A percentile compares a stretch with the other conserved stretches of the same genome.
These are phyloP conservation scores for Callipepla squamata DNA, from an alignment of 2,113 vertebrate genomes.

Conservation along the genomic window DNA sequence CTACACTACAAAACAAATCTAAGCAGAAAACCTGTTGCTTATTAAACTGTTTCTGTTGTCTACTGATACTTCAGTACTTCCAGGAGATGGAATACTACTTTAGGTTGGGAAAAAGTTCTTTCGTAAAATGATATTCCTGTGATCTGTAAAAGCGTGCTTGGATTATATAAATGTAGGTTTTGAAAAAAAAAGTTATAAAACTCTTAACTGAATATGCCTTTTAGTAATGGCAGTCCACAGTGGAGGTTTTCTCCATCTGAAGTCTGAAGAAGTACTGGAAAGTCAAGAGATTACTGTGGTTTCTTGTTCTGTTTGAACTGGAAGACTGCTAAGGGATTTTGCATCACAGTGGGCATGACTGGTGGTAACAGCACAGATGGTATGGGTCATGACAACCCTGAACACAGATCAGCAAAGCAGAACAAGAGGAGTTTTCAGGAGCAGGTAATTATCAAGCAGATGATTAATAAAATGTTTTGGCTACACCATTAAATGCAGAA, in stretches of 20 bases:
- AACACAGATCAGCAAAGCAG: not conserved
- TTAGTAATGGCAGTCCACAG: not conserved
- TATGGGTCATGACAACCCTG: not conserved
- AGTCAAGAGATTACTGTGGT: not conserved
- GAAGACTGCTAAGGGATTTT: not conserved
- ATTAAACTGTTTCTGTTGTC: not conserved
- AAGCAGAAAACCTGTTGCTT: not conserved
- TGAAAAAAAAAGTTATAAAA: not conserved
- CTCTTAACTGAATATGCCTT: not conserved
- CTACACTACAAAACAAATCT: not conserved
- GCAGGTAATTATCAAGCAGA: not conserved
- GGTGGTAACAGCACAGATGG: not conserved
- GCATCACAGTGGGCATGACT: not conserved
- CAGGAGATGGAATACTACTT: not conserved
- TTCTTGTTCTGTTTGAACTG: not conserved
- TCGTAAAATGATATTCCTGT: not conserved
- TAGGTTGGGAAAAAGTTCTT: not conserved
- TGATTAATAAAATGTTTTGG: fast-evolving
- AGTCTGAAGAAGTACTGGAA: not conserved
- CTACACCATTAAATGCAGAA: not conserved
- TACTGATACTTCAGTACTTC: not conserved
- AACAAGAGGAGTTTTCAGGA: not conserved
- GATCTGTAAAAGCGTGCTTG: not conserved
- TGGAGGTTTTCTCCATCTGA: not conserved
- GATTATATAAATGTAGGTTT: not conserved